A percentile compares a stretch with the other conserved stretches of the same genome.
Evolutionary conservation across 2,797 vertebrate species (phyloP).

Genomic region (Gambusia yucatana): DNA sequence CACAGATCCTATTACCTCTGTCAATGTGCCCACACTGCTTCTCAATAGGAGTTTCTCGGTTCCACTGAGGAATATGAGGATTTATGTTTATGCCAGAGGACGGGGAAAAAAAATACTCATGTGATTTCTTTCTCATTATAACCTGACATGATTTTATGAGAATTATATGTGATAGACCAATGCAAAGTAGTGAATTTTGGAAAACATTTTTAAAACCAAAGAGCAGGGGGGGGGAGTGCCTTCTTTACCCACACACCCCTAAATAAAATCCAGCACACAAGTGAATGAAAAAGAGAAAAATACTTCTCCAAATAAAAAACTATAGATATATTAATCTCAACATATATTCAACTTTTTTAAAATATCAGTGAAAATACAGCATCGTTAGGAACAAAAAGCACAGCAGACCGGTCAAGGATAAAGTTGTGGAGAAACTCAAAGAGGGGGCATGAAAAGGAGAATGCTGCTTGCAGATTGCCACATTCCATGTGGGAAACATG

Average conservation of each 20-base stretch:
- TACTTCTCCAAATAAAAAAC: background rate
- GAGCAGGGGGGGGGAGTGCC: background rate
- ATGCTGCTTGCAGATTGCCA: background rate
- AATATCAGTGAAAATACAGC: background rate
- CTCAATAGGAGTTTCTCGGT: constrained; percentile 13
- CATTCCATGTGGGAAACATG: background rate
- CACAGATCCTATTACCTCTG: constrained; percentile 25
- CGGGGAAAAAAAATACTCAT: background rate
- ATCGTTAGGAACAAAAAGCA: background rate
- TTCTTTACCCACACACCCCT: background rate
- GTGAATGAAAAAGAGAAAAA: background rate
- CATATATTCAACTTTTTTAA: background rate
- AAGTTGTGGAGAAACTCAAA: background rate
- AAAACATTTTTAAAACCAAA: background rate
- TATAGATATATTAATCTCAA: background rate
- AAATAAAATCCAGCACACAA: background rate
- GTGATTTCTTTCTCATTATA: background rate
- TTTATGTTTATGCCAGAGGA: background rate
- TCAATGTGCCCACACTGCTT: constrained; percentile 16
- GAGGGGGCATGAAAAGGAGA: background rate
- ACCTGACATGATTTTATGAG: background rate
- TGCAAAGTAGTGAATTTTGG: constrained; percentile 2
- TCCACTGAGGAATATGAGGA: background rate
- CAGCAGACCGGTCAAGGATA: background rate
- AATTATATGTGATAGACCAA: background rate